Base-by-base conservation (phyloP, 2,888 invertebrate genomes). In the Eristalinus sepulchralis region DNA sequence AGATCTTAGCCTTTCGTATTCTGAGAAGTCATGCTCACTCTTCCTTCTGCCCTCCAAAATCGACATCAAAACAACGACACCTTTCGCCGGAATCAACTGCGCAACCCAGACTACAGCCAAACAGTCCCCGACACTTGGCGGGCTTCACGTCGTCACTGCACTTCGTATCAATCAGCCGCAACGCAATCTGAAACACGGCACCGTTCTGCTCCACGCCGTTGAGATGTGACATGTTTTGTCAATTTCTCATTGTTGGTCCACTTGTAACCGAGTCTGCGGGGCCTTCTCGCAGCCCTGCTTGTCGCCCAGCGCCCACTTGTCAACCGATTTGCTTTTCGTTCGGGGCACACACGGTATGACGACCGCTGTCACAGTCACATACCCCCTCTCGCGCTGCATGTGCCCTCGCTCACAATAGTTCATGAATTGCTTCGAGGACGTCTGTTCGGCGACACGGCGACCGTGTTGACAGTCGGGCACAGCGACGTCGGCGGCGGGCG, bases 401-500 rank as follows among this genome's bases (percentile, higher is more conserved):
- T 82, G 73, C 82, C 82, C 70, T 82, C 66, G 62, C 27, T 27
- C 47, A 59, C 71, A 84, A 84, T 64, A 77, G 77, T 75, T 72
- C 24, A 59, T 91, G 91, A 91, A 91, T 91, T 91, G 90, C 90
- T 91, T 91, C 91, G 91, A 91, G 91, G 91, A 91, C 91, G 79
- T 85, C 77, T 82, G 72, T 72, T 47, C 36, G 53, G 60, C 66
- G 24, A 11, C 57, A 10, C 24, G 17, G 22, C 22, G 11, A 10
- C 57, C 24, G 62, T 82, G 77, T 77, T 82, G 82, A 85, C 72
- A 77, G 24, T 27, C 24, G 1, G 24, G 20, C 9, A 13, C n/a
- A 17, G 53, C 34, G 20, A 55, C n/a, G n/a, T n/a, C n/a, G 17
- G 20, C 20, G 55, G 55, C 20, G 20, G 55, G 0, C 72, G 39